Conservation (phyloP, 2,888 invertebrate species). For the Desoria tigrina region DNA sequence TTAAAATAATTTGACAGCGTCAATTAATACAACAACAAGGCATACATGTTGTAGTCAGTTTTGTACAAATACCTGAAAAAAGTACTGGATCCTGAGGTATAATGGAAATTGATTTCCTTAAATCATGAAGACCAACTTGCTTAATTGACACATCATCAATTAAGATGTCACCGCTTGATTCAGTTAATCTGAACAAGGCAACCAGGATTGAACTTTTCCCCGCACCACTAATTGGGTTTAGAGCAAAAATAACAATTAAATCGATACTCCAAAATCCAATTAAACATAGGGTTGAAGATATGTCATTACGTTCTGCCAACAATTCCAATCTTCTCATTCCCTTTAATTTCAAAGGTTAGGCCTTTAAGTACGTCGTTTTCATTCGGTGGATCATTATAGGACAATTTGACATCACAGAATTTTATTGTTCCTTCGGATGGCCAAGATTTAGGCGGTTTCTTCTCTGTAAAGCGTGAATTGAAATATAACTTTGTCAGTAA, state of each 20-base stretch:
- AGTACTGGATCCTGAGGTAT: conserved; percentile 90
- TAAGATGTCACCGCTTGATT: conserved; percentile 77
- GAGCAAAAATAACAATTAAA: too few species aligned
- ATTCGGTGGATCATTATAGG: conserved; percentile 55
- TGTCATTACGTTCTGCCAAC: conserved; percentile 67
- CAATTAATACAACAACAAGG: too few species aligned
- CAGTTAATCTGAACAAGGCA: conserved; percentile 85
- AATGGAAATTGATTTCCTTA: conserved; percentile 80
- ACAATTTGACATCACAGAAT: conserved; percentile 55
- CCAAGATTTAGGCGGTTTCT: conserved; percentile 57
- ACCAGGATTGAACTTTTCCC: conserved; percentile 89
- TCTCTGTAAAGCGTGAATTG: conserved; percentile 32
- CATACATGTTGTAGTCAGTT: too few species aligned
- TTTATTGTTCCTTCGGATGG: conserved; percentile 56
- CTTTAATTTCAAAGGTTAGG: conserved; percentile 57
- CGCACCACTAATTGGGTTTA: too few species aligned
- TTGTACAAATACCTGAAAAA: too few species aligned
- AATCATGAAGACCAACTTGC: conserved; percentile 63
- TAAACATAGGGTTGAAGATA: too few species aligned
- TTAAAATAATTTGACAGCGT: too few species aligned
- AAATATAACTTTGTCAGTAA: too few species aligned
- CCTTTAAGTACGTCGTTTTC: conserved; percentile 61
- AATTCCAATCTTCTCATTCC: conserved; percentile 53
- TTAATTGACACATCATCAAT: conserved; percentile 73
- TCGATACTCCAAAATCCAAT: too few species aligned